Base-by-base conservation (phyloP, 2,797 vertebrate species). In the Gallinago nigripennis region DNA sequence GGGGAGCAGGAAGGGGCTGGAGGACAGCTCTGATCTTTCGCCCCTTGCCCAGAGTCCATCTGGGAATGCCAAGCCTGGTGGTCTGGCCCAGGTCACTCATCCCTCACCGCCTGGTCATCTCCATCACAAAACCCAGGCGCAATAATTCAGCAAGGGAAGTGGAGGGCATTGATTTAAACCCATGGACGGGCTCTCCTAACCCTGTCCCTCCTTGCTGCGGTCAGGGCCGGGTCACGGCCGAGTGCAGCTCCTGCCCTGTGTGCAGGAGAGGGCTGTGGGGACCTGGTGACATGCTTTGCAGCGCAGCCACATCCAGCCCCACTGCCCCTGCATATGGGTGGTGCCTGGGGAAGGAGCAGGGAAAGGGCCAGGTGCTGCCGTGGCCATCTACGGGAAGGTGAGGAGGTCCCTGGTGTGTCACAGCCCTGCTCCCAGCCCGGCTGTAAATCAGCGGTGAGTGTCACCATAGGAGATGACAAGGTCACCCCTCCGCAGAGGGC, bases 61-160 rank as follows among this genome's bases (percentile, higher is more conserved):
- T 30, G 82, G 88, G 95, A 95, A 75, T 10, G 0, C 86, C 79
- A 3, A 95, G 91, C 92, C 89, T 1, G 95, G 95, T 96, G 96
- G 96, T 95, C 96, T 73, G 57, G 86, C 86, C 84, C 61, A 81
- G 92, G 92, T 94, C 95, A 88, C 91, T 66, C 81, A 18, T 76
- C 91, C 92, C 92, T 81, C 88, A 30, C 68, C 8, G 69, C 95
- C 78, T 10, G 66, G 76, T 94, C 94, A 95, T 96, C 96, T 94
- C 94, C 94, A 94, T 96, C 95, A 95, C 95, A 95, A 96, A 94
- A 90, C 94, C 82, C n/a, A 82, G 65, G 88, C 0, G 79, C 95
- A 76, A 95, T 95, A 96, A 97, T 88, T 95, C 94, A 96, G 94
- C 43, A 66, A 20, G 91, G 96, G 94, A 92, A 83, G 89, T 45